Percentiles rank a stretch among this genome's conserved stretches.
phyloP scores from a whole-genome alignment of 2,888 invertebrate genomes.

The Drosophila gaucha region DNA sequence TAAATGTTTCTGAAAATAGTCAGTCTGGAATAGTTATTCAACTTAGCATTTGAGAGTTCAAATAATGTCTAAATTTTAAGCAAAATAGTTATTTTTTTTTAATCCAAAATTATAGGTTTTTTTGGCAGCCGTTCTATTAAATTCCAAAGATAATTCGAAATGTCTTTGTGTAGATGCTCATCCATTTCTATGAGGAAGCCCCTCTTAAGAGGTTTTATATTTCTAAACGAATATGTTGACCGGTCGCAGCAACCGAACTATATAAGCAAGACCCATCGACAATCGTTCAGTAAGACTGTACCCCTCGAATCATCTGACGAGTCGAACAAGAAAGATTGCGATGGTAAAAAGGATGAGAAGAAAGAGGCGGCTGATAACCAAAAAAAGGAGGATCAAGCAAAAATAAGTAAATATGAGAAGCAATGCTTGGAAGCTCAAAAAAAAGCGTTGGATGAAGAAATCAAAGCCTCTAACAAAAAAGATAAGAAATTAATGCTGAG shows the following conservation, averaged over 20 bases:
- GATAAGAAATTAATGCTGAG: conserved; percentile 14
- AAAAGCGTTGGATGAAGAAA: neutral
- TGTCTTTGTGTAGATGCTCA: neutral
- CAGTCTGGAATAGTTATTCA: neutral
- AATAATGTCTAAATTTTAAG: conserved; percentile 2
- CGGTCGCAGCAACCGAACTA: neutral
- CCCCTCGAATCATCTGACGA: neutral
- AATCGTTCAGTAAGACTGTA: neutral
- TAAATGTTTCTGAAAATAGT: neutral
- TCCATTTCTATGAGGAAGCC: neutral
- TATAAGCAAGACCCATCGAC: neutral
- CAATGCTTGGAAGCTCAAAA: conserved; percentile 31
- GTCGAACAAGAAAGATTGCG: neutral
- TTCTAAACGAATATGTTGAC: neutral
- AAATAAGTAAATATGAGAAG: conserved; percentile 18
- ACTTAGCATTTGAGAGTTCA: neutral
- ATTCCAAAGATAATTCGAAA: neutral
- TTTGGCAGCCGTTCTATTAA: neutral
- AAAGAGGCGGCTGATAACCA: neutral
- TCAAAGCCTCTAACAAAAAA: neutral
- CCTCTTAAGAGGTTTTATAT: neutral
- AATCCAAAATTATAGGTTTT: too few relatives aligned
- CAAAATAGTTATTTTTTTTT: neutral
- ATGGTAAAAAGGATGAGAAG: conserved; percentile 4
- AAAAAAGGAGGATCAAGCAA: conserved; percentile 10